Evolutionary conservation across 2,113 vertebrate species (phyloP).

Genomic region (Polypterus senegalus): DNA sequence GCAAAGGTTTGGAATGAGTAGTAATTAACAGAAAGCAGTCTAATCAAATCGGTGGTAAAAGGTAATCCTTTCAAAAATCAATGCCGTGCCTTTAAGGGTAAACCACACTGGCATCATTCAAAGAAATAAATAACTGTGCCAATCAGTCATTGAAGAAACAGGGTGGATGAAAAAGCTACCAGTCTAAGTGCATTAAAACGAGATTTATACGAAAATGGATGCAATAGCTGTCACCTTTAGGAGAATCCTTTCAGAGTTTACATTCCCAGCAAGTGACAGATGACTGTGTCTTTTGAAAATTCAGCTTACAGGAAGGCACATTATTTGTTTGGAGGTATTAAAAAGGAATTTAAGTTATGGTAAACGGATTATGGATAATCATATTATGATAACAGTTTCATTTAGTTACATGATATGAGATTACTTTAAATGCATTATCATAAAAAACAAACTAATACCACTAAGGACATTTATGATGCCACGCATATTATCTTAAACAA

Average conservation of each 20-base stretch:
- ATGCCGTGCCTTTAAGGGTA: constrained; percentile 52
- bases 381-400: too few species aligned
- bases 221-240: neutral
- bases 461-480: too few species aligned
- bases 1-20: constrained; percentile 65
- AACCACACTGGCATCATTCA: constrained; percentile 46
- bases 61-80: constrained; percentile 59
- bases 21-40: constrained; percentile 74
- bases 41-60: constrained; percentile 68
- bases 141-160: constrained; percentile 49
- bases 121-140: constrained; percentile 53
- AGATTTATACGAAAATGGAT: constrained; percentile 42
- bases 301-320: too few species aligned
- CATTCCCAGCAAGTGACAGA: neutral
- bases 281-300: neutral
- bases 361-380: too few species aligned
- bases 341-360: neutral
- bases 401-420: too few species aligned
- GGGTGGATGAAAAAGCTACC: constrained; percentile 53
- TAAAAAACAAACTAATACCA: too few species aligned
- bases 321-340: neutral
- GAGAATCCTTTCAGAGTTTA: neutral
- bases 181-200: constrained; percentile 32
- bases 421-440: too few species aligned
- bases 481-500: too few species aligned